Evolutionary conservation across 2,113 vertebrate species (phyloP), one percentile per base, ranked within the genome.

Genomic region (Syngnathus floridae): DNA sequence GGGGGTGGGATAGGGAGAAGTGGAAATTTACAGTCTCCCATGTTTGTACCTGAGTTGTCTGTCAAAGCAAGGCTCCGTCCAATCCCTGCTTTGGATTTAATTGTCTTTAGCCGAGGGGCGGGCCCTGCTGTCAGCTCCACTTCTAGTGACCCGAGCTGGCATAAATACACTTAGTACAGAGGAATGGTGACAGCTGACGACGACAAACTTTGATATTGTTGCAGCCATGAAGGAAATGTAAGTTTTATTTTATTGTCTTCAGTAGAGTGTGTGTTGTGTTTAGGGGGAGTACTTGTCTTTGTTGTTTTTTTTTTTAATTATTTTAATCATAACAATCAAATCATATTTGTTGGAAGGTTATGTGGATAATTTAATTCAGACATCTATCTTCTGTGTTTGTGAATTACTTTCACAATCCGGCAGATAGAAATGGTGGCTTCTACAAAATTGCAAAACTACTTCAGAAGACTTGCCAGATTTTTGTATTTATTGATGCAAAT

Each of bases 181-280:
- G 85, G 88, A 84, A 87, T 89, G 87, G 86, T 88, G 81, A 89
- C 87, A 84, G 83, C 85, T 83, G 85, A 88, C 76, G 62, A 71
- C 82, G 73, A 76, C 70, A 71, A 72, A 76, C 79, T 55, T 66
- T 78, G 74, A 82, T 72, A 82, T 79, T 84, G 70, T 59, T 21
- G 62, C 84, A 82, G 85, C 87, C 85, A 90, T 90, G 89, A 90
- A 89, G 81, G 89, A 90, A 89, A 84, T 90, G 89, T 90, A 86
- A 90, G 88, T 90, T 77, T 65, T 69, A 52, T 41, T 41, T 2
- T 49, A 66, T 71, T 74, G 31, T 40, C 67, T 69, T 78, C 22
- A 43, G 35, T 22, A 46, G 31, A 60, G 1, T 57, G 9, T 65
- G 0, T 40, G 5, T 41, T 4, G 13, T 61, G 70, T 62, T 52